Evolutionary conservation across 23 tunicate genomes (phyloP).

Genomic region (Ascidia mentula): DNA sequence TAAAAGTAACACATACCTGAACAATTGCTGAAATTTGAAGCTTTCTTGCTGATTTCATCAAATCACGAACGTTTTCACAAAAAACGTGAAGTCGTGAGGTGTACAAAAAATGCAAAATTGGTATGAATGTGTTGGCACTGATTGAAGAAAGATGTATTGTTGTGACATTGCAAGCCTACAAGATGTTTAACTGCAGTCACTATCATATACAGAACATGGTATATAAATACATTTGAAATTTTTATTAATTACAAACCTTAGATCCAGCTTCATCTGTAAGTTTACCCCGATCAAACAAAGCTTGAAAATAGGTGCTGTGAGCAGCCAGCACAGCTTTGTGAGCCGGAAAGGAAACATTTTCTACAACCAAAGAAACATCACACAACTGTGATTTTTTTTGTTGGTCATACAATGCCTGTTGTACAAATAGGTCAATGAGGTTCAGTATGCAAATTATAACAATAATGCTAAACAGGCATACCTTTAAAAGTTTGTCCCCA

Average conservation of each 20-base stretch:
- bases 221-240: not conserved
- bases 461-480: not conserved
- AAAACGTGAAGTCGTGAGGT: conserved; percentile 66
- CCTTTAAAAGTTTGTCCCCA: conserved; percentile 47
- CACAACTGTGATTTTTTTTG: conserved; percentile 60
- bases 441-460: no score
- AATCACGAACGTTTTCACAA: conserved; percentile 65
- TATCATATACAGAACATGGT: not conserved
- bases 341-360: conserved; percentile 64
- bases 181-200: no score
- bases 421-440: no score
- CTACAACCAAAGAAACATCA: conserved; percentile 67
- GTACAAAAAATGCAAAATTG: conserved; percentile 72
- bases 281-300: conserved; percentile 70
- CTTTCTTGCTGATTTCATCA: conserved; percentile 57
- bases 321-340: conserved; percentile 83
- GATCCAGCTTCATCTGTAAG: conserved; percentile 71
- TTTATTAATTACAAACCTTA: conserved; percentile 48
- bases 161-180: conserved; percentile 77
- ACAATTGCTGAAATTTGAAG: conserved; percentile 68
- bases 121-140: conserved; percentile 52
- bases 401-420: conserved; percentile 67
- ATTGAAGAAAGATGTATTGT: conserved; percentile 71
- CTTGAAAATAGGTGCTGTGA: conserved; percentile 62
- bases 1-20: no score